These are phyloP conservation scores for Nerophis lumbriciformis DNA, from an alignment of 2,113 vertebrate genomes.

Conservation along the genomic window DNA sequence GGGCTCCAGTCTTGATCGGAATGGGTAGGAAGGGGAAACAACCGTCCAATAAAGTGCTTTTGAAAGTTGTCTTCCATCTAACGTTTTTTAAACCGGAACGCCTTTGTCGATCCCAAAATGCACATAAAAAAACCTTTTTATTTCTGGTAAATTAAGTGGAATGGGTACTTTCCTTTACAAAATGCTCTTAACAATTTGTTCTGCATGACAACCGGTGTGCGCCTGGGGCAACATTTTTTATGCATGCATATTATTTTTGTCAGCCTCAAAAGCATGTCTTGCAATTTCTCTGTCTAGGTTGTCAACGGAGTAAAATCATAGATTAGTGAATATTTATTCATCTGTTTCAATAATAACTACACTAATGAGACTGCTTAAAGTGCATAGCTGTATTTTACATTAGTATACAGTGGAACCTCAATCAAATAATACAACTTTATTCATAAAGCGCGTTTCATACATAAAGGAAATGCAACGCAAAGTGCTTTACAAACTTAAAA, in stretches of 20 bases:
- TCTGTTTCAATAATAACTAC: neutral
- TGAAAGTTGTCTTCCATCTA: neutral
- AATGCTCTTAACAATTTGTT: conserved; percentile 21
- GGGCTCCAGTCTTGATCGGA: neutral
- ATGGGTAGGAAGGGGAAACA: neutral
- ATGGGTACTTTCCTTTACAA: conserved; percentile 10
- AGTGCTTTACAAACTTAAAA: too few relatives aligned
- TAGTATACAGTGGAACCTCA: too few relatives aligned
- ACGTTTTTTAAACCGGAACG: conserved; percentile 26
- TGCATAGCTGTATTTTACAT: too few relatives aligned
- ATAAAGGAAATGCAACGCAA: too few relatives aligned
- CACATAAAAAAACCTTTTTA: conserved; percentile 24
- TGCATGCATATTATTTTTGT: conserved; percentile 3
- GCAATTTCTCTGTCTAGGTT: conserved; percentile 8
- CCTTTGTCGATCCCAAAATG: conserved; percentile 16
- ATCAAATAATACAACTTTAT: too few relatives aligned
- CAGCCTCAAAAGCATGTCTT: conserved; percentile 4
- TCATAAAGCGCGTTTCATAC: too few relatives aligned
- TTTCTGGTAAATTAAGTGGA: conserved; percentile 21
- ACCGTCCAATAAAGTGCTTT: too few relatives aligned
- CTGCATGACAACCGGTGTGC: conserved; percentile 19
- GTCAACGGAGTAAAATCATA: neutral
- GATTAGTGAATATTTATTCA: neutral
- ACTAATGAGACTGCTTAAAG: neutral
- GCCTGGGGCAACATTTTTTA: conserved; percentile 23